Base-by-base conservation (phyloP, 2,888 invertebrate genomes). In the Platycheirus rosarum region DNA sequence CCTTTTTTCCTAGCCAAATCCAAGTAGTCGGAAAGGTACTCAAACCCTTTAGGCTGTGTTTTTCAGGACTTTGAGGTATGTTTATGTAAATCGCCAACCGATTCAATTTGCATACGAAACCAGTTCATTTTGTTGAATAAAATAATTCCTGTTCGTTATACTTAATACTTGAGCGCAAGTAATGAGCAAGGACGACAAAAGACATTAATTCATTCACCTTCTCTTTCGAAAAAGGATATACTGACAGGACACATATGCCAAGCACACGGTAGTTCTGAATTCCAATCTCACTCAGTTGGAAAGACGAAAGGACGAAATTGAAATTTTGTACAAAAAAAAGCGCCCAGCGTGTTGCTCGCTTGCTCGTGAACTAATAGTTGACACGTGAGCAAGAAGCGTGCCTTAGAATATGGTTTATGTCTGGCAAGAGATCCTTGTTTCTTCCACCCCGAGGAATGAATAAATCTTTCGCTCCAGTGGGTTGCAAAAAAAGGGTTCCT, bases 401-500 rank as follows among this genome's bases (percentile, higher is more conserved):
- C 76, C 80, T 66, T 66, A 53, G 80, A 75, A 9, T 40, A 32
- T 49, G 32, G 29, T 23, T 14, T 29, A 3, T 18, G 40, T 42
- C 46, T 60, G 44, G 35, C 26, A n/a, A 44, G 71, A 53, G 51
- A 55, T 53, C 60, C 49, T 51, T 48, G 14, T 0, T n/a, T n/a
- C 13, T 40, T 32, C 8, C 37, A 40, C 40, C 48, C 46, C 29
- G 20, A 23, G 44, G 6, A 5, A 37, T 11, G 49, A 70, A 80
- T 80, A 80, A 80, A 80, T 80, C 80, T 66, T 46, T 71, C 80
- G 80, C 80, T 80, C 66, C 80, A 71, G 66, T 80, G 80, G 53
- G 20, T 80, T 70, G 78, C 75, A 40, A 80, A 74, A 80, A 74
- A 74, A 57, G 70, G 76, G 60, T 75, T 62, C 60, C 44, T 32